Conservation (phyloP, 2,113 vertebrate genomes). For the Heterochromis multidens region DNA sequence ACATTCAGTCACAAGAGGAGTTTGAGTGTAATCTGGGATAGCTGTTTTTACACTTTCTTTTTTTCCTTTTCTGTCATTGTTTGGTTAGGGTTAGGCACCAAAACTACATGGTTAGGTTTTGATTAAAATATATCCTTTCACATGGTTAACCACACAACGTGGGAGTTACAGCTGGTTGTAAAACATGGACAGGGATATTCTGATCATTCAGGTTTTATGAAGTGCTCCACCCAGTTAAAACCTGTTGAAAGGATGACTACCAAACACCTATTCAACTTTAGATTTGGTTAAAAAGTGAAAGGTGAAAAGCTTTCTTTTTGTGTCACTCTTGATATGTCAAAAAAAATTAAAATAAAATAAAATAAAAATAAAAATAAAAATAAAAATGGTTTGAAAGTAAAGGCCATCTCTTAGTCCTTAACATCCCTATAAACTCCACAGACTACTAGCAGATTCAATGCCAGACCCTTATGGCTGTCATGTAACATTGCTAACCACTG, state of each 20-base stretch:
- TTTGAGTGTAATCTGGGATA: not conserved
- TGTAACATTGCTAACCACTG: not conserved
- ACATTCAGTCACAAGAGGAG: too few species aligned
- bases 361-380: too few species aligned
- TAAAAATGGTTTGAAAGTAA: not conserved
- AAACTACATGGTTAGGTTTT: not conserved
- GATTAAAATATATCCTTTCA: not conserved
- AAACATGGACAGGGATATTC: not conserved
- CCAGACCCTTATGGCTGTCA: not conserved
- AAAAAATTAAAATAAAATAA: too few species aligned
- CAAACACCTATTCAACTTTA: not conserved
- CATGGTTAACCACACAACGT: not conserved
- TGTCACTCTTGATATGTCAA: too few species aligned
- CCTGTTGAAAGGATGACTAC: not conserved
- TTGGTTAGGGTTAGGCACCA: not conserved
- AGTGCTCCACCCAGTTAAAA: not conserved
- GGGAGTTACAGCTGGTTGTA: not conserved
- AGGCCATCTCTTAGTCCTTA: not conserved
- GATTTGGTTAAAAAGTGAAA: not conserved
- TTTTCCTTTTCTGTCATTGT: not conserved
- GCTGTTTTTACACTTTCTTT: too few species aligned
- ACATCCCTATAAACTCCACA: not conserved
- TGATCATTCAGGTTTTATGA: not conserved
- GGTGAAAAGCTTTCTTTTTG: not conserved
- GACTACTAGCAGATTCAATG: not conserved